phyloP scores from a whole-genome alignment of 2,113 vertebrate genomes.

The Odobenus rosmarus region DNA sequence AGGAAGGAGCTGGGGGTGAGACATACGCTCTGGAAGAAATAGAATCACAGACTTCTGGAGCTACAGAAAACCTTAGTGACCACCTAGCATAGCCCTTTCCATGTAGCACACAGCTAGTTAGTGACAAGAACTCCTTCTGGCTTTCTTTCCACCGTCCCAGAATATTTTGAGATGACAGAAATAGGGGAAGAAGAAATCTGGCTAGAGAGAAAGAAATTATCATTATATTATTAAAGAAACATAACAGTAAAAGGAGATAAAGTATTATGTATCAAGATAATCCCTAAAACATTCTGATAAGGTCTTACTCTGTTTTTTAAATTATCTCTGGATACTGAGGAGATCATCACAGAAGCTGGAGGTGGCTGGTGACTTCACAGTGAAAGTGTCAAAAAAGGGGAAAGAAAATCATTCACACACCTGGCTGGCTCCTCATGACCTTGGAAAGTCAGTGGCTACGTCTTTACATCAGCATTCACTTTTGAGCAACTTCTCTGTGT shows the following conservation, averaged over 20 bases:
- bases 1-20: background rate
- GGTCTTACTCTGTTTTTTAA: background rate
- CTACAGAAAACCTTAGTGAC: background rate
- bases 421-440: background rate
- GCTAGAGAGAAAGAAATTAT: background rate
- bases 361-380: fast-evolving
- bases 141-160: background rate
- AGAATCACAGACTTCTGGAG: background rate
- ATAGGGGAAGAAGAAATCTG: background rate
- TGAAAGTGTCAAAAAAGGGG: background rate
- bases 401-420: background rate
- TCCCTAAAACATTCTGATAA: background rate
- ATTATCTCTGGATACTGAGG: background rate
- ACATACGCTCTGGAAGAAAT: background rate
- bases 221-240: background rate
- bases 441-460: background rate
- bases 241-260: background rate
- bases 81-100: background rate
- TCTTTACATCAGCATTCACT: background rate
- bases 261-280: background rate
- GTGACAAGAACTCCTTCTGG: background rate
- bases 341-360: background rate
- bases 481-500: background rate
- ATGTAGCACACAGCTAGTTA: background rate
- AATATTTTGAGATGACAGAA: background rate